Evolutionary conservation across 2,888 invertebrate species (phyloP), one percentile per base, ranked within the genome.

Genomic region (Amphipyra tragopoginis): DNA sequence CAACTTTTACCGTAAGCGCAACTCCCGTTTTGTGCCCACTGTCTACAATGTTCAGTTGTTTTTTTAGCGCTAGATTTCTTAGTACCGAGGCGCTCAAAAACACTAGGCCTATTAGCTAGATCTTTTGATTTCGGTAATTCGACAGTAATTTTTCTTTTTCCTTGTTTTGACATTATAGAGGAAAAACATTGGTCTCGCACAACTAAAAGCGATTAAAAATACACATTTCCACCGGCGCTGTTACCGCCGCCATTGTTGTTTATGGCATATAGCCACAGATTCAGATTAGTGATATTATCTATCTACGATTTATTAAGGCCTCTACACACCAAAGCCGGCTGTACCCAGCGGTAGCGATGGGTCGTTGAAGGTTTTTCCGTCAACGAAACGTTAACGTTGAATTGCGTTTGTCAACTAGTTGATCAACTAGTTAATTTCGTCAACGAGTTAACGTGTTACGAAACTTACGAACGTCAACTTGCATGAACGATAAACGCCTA

Each of bases 51-150:
- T 90, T 97, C 97, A 89, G 95, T 91, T 93, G 95, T 92, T 95
- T 95, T 95, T 88, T 95, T 95, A 76, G 88, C 87, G 85, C 90
- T 91, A 34, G 95, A 94, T 86, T 97, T 96, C 93, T 97, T 97
- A 45, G 97, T 97, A 79, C 97, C 97, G 84, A 97, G 96, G 82
- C 97, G 96, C 93, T 97, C 97, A 93, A 97, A 97, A 79, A 97
- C 97, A 95, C 97, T 97, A 77, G 97, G 97, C 90, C 97, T 96
- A 85, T 93, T 93, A 88, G 95, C 89, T 81, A 96, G 91, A 87
- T 96, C 96, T 94, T 96, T 96, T 88, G 95, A 95, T 95, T 96
- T 96, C 87, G 96, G 95, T 92, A 96, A 95, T 92, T 96, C 97
- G 90, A 96, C 96, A 89, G 97, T 96, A 91, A 97, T 97, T 96